A percentile compares a stretch with the other conserved stretches of the same genome.
Conservation (phyloP, 2,113 vertebrate genomes). For the Eulacestoma nigropectus region DNA sequence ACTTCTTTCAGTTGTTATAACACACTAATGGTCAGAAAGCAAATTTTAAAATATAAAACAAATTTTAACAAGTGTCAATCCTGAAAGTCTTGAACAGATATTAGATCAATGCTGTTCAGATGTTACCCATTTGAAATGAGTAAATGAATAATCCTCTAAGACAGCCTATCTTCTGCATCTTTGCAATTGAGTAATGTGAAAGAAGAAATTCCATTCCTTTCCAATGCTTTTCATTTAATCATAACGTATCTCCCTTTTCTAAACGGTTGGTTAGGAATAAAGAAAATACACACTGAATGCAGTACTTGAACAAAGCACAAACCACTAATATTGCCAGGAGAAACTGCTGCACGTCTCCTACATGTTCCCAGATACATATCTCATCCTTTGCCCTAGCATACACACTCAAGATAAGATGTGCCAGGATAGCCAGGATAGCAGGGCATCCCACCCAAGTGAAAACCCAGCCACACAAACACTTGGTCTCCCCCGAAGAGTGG, state of each 20-base stretch:
- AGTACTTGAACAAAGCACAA: not conserved
- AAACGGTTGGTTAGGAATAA: not conserved
- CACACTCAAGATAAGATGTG: fast-evolving
- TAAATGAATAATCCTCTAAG: not conserved
- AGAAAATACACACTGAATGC: not conserved
- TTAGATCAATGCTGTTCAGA: not conserved
- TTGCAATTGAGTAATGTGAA: not conserved
- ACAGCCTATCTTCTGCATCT: not conserved
- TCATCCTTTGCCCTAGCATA: not conserved
- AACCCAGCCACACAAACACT: fast-evolving
- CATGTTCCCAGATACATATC: fast-evolving
- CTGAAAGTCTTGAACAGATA: not conserved
- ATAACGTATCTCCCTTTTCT: not conserved
- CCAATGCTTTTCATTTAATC: not conserved
- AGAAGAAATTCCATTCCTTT: not conserved
- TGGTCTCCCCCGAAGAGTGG: fast-evolving
- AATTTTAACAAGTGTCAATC: not conserved
- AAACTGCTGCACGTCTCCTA: not conserved
- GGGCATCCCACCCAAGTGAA: not conserved
- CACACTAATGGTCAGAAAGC: not conserved
- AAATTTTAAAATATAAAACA: not conserved
- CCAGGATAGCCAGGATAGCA: not conserved
- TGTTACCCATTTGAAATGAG: not conserved
- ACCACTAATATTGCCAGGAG: not conserved
- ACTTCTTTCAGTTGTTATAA: not conserved